Evolutionary conservation across 2,113 vertebrate species (phyloP).

Genomic region (Paradoxurus hermaphroditus): DNA sequence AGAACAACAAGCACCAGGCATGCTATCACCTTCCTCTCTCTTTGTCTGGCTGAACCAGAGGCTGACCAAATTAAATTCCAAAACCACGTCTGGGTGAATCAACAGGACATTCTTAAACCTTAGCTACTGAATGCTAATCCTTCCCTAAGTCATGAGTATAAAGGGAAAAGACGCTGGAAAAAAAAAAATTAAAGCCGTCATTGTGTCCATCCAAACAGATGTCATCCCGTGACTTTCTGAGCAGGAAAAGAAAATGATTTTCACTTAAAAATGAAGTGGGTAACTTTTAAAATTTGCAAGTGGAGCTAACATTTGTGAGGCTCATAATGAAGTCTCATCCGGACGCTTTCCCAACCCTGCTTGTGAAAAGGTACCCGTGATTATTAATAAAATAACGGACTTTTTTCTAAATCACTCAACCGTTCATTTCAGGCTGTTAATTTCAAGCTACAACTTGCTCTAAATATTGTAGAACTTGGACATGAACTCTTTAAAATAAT

Average conservation of each 20-base stretch:
- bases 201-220: neutral
- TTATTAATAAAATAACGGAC: neutral
- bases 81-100: neutral
- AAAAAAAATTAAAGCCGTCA: neutral
- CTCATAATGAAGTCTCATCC: neutral
- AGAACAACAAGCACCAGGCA: neutral
- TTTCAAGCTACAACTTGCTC: neutral
- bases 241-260: neutral
- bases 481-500: neutral
- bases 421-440: neutral
- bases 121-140: slow-evolving; percentile 43
- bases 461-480: slow-evolving; percentile 1
- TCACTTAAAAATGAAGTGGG: neutral
- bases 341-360: neutral
- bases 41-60: slow-evolving; percentile 44
- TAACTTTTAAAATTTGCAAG: neutral
- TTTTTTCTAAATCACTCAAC: neutral
- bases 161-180: slow-evolving; percentile 16
- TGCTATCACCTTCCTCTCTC: slow-evolving; percentile 53
- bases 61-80: slow-evolving; percentile 60
- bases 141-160: slow-evolving; percentile 3
- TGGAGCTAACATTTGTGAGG: neutral
- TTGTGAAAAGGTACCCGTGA: neutral
- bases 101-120: neutral
- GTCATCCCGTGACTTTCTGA: neutral